These are phyloP conservation scores for Procambarus clarkii DNA, from an alignment of 1,140 invertebrate species.

Conservation along the genomic window DNA sequence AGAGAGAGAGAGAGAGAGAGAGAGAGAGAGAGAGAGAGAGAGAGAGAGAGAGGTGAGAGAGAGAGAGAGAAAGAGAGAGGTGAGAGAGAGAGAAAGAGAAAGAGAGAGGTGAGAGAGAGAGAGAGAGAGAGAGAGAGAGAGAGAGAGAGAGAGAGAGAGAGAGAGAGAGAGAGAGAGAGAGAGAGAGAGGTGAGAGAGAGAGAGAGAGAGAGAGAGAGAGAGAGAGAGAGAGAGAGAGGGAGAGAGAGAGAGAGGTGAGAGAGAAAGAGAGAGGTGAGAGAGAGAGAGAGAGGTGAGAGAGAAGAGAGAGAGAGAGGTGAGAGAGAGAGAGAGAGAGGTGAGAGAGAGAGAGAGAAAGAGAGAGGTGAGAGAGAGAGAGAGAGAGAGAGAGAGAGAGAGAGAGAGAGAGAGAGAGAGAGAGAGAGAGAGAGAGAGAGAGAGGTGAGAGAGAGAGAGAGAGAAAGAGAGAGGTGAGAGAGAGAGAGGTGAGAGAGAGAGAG, in stretches of 20 bases:
- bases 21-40: no score
- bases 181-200: not conserved
- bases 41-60: not conserved
- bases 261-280: not conserved
- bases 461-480: no score
- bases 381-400: no score
- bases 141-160: not conserved
- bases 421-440: no score
- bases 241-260: not conserved
- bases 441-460: no score
- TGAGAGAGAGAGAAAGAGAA: not conserved
- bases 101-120: not conserved
- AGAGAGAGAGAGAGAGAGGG: not conserved
- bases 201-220: not conserved
- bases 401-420: no score
- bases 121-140: not conserved
- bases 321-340: not conserved
- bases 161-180: not conserved
- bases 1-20: no score
- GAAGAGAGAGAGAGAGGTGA: not conserved
- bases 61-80: not conserved
- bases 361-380: no score
- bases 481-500: no score
- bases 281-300: not conserved
- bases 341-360: not conserved